These are phyloP conservation scores for Melanocharis versteri DNA, from an alignment of 2,113 vertebrate genomes.

Conservation along the genomic window DNA sequence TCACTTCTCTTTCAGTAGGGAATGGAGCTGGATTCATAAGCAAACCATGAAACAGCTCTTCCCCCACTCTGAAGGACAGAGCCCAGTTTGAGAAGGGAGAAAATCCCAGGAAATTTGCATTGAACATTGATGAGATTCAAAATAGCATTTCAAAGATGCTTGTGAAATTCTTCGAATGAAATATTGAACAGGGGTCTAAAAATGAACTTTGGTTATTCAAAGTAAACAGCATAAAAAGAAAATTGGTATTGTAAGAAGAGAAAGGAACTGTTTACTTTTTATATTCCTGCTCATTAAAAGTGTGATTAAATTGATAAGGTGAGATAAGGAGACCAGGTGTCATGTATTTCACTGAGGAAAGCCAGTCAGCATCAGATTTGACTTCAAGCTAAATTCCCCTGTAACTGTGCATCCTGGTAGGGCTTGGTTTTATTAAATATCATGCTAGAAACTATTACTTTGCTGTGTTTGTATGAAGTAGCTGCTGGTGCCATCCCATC, in stretches of 20 bases:
- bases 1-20: not conserved
- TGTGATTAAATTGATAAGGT: not conserved
- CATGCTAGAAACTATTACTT: not conserved
- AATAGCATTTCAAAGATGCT: not conserved
- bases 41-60: not conserved
- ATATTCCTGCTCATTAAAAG: not conserved
- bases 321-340: not conserved
- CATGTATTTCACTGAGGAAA: not conserved
- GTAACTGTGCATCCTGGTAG: not conserved
- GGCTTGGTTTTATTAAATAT: not conserved
- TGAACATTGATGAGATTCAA: not conserved
- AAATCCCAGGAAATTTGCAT: not conserved
- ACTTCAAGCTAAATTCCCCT: not conserved
- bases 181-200: not conserved
- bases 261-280: not conserved
- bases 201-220: not conserved
- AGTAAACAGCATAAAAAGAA: not conserved
- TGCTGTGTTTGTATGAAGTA: not conserved
- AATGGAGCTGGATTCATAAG: not conserved
- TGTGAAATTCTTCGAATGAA: not conserved
- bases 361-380: not conserved
- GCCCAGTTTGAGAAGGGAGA: not conserved
- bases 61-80: not conserved
- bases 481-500: conserved; percentile 6
- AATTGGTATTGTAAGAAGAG: not conserved